phyloP scores from a whole-genome alignment of 2,797 vertebrate genomes.

The Xenops minutus region DNA sequence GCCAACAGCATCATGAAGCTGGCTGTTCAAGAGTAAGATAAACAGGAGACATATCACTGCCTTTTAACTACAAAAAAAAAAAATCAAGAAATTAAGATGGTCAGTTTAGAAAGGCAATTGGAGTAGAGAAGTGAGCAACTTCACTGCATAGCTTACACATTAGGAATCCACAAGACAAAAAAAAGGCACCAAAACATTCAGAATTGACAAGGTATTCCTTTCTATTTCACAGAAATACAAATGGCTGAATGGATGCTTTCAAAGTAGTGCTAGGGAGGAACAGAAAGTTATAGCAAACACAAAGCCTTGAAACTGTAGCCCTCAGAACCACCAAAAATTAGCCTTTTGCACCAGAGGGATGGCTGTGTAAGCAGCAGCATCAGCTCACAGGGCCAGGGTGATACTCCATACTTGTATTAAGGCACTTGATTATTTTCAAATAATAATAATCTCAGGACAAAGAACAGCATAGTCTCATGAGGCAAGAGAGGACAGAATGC shows the following conservation, averaged over 20 bases:
- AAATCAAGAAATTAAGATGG: background rate
- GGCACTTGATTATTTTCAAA: background rate
- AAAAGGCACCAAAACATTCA: too few relatives aligned
- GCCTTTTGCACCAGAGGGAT: background rate
- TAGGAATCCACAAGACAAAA: background rate
- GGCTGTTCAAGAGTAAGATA: background rate
- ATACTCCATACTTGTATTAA: background rate
- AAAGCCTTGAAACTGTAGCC: background rate
- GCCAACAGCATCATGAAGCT: background rate
- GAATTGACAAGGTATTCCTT: background rate
- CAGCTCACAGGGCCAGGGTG: background rate
- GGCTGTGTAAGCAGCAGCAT: accelerated
- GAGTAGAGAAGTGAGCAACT: background rate
- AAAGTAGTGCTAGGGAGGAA: background rate
- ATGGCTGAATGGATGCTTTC: background rate
- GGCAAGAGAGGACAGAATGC: background rate
- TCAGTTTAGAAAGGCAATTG: background rate
- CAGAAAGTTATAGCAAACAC: background rate
- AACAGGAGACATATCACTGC: background rate
- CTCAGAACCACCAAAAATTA: background rate
- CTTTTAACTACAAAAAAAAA: background rate
- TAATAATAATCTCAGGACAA: background rate
- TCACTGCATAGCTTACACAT: background rate
- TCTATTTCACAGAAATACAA: background rate
- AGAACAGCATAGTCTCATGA: background rate